Percentiles rank a stretch among this genome's conserved stretches.
These are phyloP conservation scores for Solea solea DNA, from an alignment of 2,113 vertebrate genomes.

Conservation along the genomic window DNA sequence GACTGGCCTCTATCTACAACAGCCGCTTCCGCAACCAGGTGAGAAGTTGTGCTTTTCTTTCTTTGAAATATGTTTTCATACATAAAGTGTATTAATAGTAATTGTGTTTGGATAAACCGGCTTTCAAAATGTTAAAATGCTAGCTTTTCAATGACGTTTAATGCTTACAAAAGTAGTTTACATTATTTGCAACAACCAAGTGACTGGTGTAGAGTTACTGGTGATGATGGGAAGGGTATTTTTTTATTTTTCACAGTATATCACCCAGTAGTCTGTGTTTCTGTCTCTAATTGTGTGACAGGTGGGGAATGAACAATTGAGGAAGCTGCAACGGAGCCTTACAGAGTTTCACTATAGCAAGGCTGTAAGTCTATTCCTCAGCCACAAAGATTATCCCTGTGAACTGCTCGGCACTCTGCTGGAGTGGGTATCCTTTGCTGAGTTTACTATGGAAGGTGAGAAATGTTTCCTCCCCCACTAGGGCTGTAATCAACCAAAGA, in stretches of 20 bases:
- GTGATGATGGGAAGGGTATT: not conserved
- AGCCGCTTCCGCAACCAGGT: constrained; percentile 98
- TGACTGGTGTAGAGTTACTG: not conserved
- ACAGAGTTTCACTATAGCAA: constrained; percentile 96
- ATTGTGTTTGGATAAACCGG: too few species aligned
- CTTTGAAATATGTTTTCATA: too few species aligned
- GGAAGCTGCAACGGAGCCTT: constrained; percentile 92
- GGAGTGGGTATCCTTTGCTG: constrained; percentile 93
- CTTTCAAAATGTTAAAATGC: too few species aligned
- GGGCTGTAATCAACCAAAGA: too few species aligned
- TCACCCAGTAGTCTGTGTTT: constrained; percentile 15
- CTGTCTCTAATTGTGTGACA: constrained; percentile 63
- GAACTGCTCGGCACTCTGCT: constrained; percentile 93
- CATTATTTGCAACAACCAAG: too few species aligned
- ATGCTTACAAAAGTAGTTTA: too few species aligned
- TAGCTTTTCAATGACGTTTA: too few species aligned
- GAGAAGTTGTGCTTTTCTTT: not conserved
- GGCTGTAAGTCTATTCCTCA: constrained; percentile 89
- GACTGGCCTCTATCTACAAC: constrained; percentile 98
- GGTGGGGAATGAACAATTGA: constrained; percentile 93
- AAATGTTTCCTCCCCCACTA: too few species aligned
- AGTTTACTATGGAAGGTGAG: constrained; percentile 95
- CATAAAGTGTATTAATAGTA: too few species aligned
- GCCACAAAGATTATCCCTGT: constrained; percentile 90
- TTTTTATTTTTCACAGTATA: not conserved